Evolutionary conservation across 2,888 invertebrate genomes (phyloP), one percentile per base, ranked within the genome.

Genomic region (Craniophora ligustri): DNA sequence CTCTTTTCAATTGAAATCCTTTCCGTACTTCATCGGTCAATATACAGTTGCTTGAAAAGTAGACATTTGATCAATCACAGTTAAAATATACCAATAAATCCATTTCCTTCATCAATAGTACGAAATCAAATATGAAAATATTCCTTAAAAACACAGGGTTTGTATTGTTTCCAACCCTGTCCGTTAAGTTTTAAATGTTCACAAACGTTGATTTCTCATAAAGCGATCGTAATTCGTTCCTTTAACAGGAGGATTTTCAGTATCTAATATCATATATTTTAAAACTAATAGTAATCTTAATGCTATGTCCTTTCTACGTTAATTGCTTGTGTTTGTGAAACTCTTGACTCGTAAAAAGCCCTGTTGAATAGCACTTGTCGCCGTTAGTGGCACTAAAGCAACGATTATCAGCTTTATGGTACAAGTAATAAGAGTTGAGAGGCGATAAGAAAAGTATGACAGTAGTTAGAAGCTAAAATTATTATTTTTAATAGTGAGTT

Each of bases 241-340:
- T 64, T 64, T 59, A 55, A 26, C 34, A 41, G 65, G 49, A 30
- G 39, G 44, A 53, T 57, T 47, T 41, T 62, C 48, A 66, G 68
- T 71, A 67, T 66, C 42, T 58, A 75, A 75, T 78, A 76, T 72
- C 70, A 75, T 79, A 78, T 79, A 78, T 75, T 78, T 79, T 75
- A 55, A 62, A 79, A 72, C 67, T 10, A 60, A 63, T 41, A 60
- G 15, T 32, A 38, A 57, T 59, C 50, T 51, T 68, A 70, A 56
- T 68, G 57, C 71, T 75, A 75, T 76, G 70, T 72, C 67, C 65
- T 77, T 75, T 84, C 79, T 76, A 78, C 69, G 72, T 67, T 79
- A 86, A 85, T 82, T 84, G 81, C 76, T 81, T 73, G 76, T 81
- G 77, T 83, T 85, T 83, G 76, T 81, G 74, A 72, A 71, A 79